These are phyloP conservation scores for Fissipunctia ypsillon DNA, from an alignment of 2,888 invertebrate species.

Conservation along the genomic window DNA sequence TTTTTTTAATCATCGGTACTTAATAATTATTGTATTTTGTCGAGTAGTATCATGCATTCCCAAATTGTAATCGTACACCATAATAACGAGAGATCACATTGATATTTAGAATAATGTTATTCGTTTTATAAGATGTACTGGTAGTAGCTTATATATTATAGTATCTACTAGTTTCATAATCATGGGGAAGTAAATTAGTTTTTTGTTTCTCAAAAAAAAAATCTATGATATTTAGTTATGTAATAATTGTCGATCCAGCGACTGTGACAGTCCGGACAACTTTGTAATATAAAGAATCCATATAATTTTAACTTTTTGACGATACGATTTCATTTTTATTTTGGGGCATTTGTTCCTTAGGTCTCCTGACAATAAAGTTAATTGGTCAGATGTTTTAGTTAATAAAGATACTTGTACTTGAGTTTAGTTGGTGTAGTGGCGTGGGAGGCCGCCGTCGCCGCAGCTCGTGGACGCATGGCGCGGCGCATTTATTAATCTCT, in stretches of 20 bases:
- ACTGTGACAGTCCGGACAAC: conserved; percentile 83
- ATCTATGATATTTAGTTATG: conserved; percentile 76
- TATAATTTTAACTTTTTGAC: conserved; percentile 86
- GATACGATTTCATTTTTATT: conserved; percentile 80
- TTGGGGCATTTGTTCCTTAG: conserved; percentile 85
- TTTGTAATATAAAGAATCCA: conserved; percentile 78
- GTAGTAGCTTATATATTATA: conserved; percentile 84
- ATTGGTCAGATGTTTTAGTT: conserved; percentile 86
- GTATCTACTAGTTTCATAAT: conserved; percentile 84
- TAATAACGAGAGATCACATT: conserved; percentile 85
- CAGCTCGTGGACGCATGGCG: conserved; percentile 60
- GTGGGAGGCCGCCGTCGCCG: conserved; percentile 58
- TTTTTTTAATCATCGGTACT: conserved; percentile 88
- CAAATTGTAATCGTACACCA: conserved; percentile 88
- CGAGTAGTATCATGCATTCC: conserved; percentile 89
- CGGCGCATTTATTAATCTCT: conserved; percentile 75
- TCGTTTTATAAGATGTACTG: conserved; percentile 87
- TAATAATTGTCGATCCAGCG: conserved; percentile 80
- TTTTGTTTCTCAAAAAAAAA: conserved; percentile 77
- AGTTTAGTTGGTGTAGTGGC: conserved; percentile 63
- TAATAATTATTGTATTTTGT: conserved; percentile 88
- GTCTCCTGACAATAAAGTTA: conserved; percentile 84
- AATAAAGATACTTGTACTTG: conserved; percentile 85
- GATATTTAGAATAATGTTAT: conserved; percentile 88
- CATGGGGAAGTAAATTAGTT: conserved; percentile 79